A percentile compares a stretch with the other conserved stretches of the same genome.
phyloP scores from a whole-genome alignment of 1,140 invertebrate genomes.

The Cydia amplana region DNA sequence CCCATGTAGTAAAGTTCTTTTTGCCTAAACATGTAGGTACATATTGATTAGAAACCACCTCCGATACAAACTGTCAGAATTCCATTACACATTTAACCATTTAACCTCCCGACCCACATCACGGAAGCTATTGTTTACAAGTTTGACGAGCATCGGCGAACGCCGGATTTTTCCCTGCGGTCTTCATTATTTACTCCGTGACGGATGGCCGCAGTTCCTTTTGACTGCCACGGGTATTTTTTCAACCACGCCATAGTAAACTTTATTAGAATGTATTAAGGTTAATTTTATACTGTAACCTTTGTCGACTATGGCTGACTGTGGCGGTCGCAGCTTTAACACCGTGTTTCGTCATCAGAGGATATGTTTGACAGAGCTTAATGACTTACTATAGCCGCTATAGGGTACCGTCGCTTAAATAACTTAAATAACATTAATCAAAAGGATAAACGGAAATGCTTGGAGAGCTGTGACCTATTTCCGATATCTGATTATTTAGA shows the following conservation, averaged over 20 bases:
- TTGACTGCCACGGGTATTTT: too few relatives aligned
- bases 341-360: background rate
- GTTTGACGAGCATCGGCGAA: background rate
- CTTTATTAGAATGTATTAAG: too few relatives aligned
- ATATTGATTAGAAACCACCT: background rate
- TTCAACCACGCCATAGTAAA: too few relatives aligned
- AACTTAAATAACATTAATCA: background rate
- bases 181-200: background rate
- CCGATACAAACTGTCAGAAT: background rate
- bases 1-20: too few relatives aligned
- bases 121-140: background rate
- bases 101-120: background rate
- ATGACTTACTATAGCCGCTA: background rate
- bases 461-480: background rate
- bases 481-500: background rate
- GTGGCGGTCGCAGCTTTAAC: background rate
- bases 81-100: background rate
- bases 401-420: background rate
- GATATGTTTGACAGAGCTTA: background rate
- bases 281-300: too few relatives aligned
- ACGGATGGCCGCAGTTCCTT: background rate
- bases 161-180: background rate
- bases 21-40: too few relatives aligned
- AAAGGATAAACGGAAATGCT: background rate
- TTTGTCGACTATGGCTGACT: too few relatives aligned